Percentiles rank a stretch among this genome's conserved stretches.
Evolutionary conservation across 2,888 invertebrate species (phyloP).

Genomic region (Escarpia spicata): DNA sequence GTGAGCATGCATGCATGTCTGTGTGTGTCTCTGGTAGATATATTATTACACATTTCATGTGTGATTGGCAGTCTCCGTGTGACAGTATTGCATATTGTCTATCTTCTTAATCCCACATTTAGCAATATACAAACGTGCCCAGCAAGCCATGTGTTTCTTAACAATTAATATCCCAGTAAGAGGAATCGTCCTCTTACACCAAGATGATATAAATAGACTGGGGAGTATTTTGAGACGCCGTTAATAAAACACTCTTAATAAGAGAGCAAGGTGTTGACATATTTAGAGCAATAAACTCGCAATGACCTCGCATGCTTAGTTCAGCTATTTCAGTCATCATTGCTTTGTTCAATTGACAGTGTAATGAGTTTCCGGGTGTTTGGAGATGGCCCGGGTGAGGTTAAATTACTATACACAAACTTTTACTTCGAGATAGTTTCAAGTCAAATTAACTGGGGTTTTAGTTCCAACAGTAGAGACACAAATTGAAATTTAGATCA

Average conservation of each 20-base stretch:
- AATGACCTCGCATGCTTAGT: no score
- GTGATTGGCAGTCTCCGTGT: not conserved
- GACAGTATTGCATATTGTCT: not conserved
- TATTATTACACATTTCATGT: not conserved
- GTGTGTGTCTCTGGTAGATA: not conserved
- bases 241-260: not conserved
- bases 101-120: not conserved
- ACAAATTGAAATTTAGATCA: no score
- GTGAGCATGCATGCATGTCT: not conserved
- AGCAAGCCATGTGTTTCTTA: not conserved
- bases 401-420: no score
- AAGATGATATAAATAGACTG: not conserved
- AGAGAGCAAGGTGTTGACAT: not conserved
- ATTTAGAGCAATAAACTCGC: no score
- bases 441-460: no score
- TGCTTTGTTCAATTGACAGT: no score
- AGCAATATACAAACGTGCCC: not conserved
- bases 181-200: not conserved
- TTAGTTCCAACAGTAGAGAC: no score
- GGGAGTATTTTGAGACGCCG: not conserved
- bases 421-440: no score
- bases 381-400: no score
- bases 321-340: no score
- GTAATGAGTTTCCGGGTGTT: no score
- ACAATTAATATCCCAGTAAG: not conserved